Evolutionary conservation across 2,888 invertebrate species (phyloP).

Genomic region (Odontocerum albicorne): DNA sequence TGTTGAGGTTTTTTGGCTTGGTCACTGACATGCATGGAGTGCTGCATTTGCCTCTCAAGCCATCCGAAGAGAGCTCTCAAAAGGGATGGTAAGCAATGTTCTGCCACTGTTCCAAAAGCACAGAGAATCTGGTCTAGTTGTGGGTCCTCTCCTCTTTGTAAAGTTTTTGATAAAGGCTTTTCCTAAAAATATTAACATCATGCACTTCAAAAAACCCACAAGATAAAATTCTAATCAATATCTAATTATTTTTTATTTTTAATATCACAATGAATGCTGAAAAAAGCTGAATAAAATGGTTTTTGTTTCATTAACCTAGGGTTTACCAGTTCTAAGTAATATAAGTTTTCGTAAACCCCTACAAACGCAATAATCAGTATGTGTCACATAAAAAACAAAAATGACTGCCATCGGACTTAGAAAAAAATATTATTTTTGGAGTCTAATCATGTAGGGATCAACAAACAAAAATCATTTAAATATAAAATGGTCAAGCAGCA

Average conservation of each 20-base stretch:
- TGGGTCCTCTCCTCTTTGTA: conserved; percentile 94
- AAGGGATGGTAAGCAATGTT: conserved; percentile 95
- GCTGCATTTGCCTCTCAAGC: conserved; percentile 87
- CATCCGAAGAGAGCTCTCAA: conserved; percentile 90
- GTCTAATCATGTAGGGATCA: too few species aligned
- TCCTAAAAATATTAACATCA: conserved; percentile 69
- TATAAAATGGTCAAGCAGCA: too few species aligned
- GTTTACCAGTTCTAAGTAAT: too few species aligned
- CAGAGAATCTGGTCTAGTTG: conserved; percentile 93
- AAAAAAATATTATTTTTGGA: too few species aligned
- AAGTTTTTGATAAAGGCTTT: conserved; percentile 89
- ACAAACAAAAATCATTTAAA: too few species aligned
- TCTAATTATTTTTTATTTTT: neutral
- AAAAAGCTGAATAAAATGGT: too few species aligned
- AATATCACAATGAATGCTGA: neutral
- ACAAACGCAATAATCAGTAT: too few species aligned
- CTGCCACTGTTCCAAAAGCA: conserved; percentile 92
- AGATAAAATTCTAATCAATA: neutral
- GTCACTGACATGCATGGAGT: conserved; percentile 58
- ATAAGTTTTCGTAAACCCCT: too few species aligned
- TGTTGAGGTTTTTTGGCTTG: conserved; percentile 60
- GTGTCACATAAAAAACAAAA: too few species aligned
- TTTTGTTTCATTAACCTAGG: too few species aligned
- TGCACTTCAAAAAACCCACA: neutral
- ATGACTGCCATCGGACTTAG: too few species aligned